These are phyloP conservation scores for Drosophila atroscutellata DNA, from an alignment of 2,888 invertebrate genomes.

Conservation along the genomic window DNA sequence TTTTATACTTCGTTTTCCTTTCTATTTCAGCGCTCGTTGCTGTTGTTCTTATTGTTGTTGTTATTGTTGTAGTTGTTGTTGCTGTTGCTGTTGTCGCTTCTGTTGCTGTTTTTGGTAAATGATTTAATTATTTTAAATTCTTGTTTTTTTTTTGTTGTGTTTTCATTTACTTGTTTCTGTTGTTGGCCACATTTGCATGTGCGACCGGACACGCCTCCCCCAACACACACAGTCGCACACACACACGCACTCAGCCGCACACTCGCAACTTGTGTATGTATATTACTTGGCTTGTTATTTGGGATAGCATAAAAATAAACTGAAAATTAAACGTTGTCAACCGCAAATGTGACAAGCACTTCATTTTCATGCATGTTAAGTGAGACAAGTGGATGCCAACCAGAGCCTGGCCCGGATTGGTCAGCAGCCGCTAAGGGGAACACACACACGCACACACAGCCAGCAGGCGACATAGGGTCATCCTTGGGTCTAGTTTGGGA, in stretches of 20 bases:
- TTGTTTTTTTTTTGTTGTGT: constrained; percentile 12
- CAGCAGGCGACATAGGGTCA: constrained; percentile 17
- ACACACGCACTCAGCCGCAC: not conserved
- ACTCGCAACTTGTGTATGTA: constrained; percentile 10
- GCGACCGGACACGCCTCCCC: constrained; percentile 37
- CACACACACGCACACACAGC: not conserved
- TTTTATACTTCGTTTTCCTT: constrained; percentile 66
- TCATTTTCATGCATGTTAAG: constrained; percentile 76
- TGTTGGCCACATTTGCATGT: constrained; percentile 52
- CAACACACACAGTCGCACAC: constrained; percentile 3
- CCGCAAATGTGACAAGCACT: constrained; percentile 79
- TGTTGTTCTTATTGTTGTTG: constrained; percentile 22
- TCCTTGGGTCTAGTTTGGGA: not conserved
- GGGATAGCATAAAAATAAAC: constrained; percentile 63
- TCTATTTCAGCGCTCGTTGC: constrained; percentile 38
- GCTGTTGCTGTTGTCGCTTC: constrained; percentile 28
- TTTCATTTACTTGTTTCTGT: constrained; percentile 27
- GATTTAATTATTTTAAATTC: constrained; percentile 74
- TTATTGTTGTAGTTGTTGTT: constrained; percentile 18
- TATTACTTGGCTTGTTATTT: constrained; percentile 60
- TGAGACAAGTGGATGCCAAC: constrained; percentile 58
- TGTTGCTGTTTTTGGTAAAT: constrained; percentile 63
- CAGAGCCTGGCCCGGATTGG: constrained; percentile 35
- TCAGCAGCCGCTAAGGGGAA: constrained; percentile 28
- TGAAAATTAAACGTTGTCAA: constrained; percentile 79